Evolutionary conservation across 1,140 invertebrate genomes (phyloP).

Genomic region (Sitobion miscanthi): DNA sequence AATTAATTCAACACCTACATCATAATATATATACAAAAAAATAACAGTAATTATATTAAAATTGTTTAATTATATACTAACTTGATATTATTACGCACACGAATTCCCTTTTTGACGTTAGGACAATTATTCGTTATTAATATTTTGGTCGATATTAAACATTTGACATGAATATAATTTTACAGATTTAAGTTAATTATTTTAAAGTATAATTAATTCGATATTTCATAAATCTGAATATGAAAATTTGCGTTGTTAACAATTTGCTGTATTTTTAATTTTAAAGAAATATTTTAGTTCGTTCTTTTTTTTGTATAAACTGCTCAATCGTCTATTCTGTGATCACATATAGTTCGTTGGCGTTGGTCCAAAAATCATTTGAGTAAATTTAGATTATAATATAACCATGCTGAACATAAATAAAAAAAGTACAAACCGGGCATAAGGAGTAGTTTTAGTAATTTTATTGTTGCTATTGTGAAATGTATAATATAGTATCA

Average conservation of each 20-base stretch:
- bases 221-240: neutral
- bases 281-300: neutral
- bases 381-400: neutral
- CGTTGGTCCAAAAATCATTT: neutral
- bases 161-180: neutral
- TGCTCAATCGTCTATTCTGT: neutral
- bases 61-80: neutral
- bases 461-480: neutral
- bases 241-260: neutral
- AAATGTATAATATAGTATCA: too few species aligned
- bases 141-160: neutral
- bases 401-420: neutral
- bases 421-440: neutral
- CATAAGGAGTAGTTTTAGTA: neutral
- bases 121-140: neutral
- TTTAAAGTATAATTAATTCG: neutral
- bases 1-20: neutral
- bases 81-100: neutral
- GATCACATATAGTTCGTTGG: neutral
- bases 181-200: neutral
- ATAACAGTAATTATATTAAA: neutral
- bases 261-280: neutral
- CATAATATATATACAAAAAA: neutral
- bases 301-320: neutral
- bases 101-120: neutral